Evolutionary conservation across 1,140 invertebrate species (phyloP), one percentile per base, ranked within the genome.

Genomic region (Drosophila truncata): DNA sequence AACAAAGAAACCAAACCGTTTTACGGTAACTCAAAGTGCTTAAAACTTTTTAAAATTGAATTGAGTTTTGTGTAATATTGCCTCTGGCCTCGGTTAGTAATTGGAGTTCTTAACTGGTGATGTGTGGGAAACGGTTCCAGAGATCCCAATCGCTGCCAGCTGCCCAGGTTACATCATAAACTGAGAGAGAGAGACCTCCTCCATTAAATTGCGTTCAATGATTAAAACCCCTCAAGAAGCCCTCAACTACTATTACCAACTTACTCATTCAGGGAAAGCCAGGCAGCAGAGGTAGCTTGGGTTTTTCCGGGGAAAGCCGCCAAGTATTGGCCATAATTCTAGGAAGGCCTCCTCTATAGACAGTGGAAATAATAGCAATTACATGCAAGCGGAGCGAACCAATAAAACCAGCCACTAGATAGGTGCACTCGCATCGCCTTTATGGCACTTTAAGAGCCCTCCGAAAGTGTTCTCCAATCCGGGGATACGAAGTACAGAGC

Each of bases 391-490:
- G 41, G 49, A 49, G 54, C 44, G 35, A 33, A 57, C 84, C 61
- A 83, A 82, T 86, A 86, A 86, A 86, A 85, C 55, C 42, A 52
- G 70, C 58, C 60, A 72, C 78, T 69, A 59, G 49, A 54, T 78
- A 31, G 31, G 49, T 47, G 74, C 82, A 80, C 61, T 80, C 65
- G 67, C 67, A 76, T 42, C 61, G 82, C 65, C 67, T 83, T 86
- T 86, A 86, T 83, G 67, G 80, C 80, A 83, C 83, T 86, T 87
- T 88, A 88, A 83, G 84, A 73, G 52, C 60, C 49, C 80, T 64
- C 71, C 61, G 11, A 67, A 70, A 78, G 58, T 31, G 41, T 44
- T 39, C 42, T 39, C 23, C 35, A 41, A 73, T 79, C 41, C 18
- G 16, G 35, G 33, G 39, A 42, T 8, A 10, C 10, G 3, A 10